These are phyloP conservation scores for Scaptomyza tumidula DNA, from an alignment of 2,888 invertebrate genomes.

Conservation along the genomic window DNA sequence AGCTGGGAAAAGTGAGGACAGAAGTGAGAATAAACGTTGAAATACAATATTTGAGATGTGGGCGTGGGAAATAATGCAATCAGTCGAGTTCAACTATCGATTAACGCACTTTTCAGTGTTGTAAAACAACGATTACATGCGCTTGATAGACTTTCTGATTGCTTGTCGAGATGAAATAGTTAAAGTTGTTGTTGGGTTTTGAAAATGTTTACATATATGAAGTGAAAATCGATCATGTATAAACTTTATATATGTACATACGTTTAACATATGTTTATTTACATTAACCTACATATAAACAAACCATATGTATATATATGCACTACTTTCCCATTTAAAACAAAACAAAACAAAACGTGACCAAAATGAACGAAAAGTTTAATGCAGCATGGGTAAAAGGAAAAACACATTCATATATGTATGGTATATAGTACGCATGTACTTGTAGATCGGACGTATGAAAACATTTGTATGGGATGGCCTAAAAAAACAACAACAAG, in stretches of 20 bases:
- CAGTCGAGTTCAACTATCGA: constrained; percentile 14
- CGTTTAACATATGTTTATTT: constrained; percentile 2
- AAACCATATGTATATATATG: not conserved
- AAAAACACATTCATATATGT: constrained; percentile 28
- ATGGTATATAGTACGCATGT: too few relatives aligned
- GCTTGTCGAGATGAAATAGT: not conserved
- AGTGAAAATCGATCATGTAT: not conserved
- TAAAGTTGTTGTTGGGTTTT: not conserved
- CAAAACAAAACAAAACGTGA: constrained; percentile 64
- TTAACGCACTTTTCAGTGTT: constrained; percentile 15
- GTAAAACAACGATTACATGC: not conserved
- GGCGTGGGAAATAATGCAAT: constrained; percentile 48
- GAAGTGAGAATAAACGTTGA: constrained; percentile 63
- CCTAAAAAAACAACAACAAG: constrained; percentile 54
- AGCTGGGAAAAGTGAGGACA: constrained; percentile 46
- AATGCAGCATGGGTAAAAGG: constrained; percentile 36
- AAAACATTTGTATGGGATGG: constrained; percentile 43
- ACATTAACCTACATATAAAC: constrained; percentile 2
- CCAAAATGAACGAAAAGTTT: constrained; percentile 58
- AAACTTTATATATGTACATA: not conserved
- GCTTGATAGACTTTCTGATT: not conserved
- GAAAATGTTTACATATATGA: not conserved
- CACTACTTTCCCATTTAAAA: constrained; percentile 42
- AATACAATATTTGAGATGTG: constrained; percentile 69
- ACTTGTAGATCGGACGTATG: constrained; percentile 31